These are phyloP conservation scores for Philereme vetulata DNA, from an alignment of 2,888 invertebrate genomes.

Conservation along the genomic window DNA sequence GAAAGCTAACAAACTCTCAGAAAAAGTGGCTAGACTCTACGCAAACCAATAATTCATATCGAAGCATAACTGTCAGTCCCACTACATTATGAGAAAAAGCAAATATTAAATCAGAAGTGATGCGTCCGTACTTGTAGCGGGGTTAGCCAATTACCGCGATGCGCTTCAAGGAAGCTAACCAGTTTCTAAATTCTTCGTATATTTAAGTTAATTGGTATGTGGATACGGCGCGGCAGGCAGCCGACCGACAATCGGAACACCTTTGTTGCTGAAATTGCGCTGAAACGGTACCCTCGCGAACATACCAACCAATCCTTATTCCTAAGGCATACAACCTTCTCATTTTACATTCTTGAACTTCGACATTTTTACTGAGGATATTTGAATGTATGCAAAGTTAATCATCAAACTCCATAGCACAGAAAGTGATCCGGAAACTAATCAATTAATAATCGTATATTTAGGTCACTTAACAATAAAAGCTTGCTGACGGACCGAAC, in stretches of 20 bases:
- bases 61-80: conserved; percentile 53
- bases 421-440: neutral
- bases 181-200: conserved; percentile 84
- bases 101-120: conserved; percentile 74
- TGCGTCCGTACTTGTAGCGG: conserved; percentile 73
- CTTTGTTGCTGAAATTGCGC: conserved; percentile 73
- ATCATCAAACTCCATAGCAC: neutral
- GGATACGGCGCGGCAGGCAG: conserved; percentile 72
- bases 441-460: neutral
- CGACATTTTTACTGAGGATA: conserved; percentile 6
- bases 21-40: conserved; percentile 37
- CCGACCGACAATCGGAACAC: conserved; percentile 78
- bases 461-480: conserved; percentile 4
- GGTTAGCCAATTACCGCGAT: conserved; percentile 80
- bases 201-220: conserved; percentile 82
- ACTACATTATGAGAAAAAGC: conserved; percentile 56
- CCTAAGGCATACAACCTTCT: conserved; percentile 46
- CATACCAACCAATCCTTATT: conserved; percentile 51
- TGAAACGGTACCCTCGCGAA: conserved; percentile 70
- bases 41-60: conserved; percentile 44
- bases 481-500: conserved; percentile 20
- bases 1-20: conserved; percentile 10
- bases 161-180: conserved; percentile 82
- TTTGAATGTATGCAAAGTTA: neutral
- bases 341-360: conserved; percentile 25